phyloP scores from a whole-genome alignment of 1,140 invertebrate genomes.

The Cyclargus thomasi region DNA sequence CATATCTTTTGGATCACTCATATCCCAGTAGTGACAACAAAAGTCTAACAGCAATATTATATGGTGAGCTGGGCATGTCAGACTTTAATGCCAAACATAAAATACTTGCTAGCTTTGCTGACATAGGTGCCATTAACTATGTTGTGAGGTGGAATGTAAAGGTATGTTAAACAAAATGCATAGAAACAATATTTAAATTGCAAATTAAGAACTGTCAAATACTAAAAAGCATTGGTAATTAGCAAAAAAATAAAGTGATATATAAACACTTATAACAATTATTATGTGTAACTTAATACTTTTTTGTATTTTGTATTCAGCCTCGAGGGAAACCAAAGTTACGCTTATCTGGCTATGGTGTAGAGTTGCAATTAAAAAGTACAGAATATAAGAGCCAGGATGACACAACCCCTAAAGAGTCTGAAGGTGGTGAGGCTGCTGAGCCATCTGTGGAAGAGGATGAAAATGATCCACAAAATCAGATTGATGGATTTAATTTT shows the following conservation, averaged over 20 bases:
- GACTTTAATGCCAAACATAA: slow-evolving; percentile 86
- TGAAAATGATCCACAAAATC: slow-evolving; percentile 75
- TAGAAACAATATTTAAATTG: background rate
- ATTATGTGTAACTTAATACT: background rate
- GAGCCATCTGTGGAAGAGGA: slow-evolving; percentile 76
- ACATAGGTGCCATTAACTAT: slow-evolving; percentile 86
- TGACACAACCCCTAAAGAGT: slow-evolving; percentile 81
- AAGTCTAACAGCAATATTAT: slow-evolving; percentile 84
- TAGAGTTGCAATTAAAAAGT: slow-evolving; percentile 98
- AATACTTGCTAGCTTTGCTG: slow-evolving; percentile 80
- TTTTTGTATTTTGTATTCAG: slow-evolving; percentile 40
- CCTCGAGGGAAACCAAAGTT: slow-evolving; percentile 78
- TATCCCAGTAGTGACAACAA: slow-evolving; percentile 85
- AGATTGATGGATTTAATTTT: slow-evolving; percentile 95
- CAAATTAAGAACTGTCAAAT: background rate
- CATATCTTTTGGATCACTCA: slow-evolving; percentile 90
- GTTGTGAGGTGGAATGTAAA: slow-evolving; percentile 90
- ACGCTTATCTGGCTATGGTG: slow-evolving; percentile 96
- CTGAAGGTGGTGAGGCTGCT: slow-evolving; percentile 73
- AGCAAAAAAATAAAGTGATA: background rate
- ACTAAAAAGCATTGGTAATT: background rate
- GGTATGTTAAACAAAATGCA: slow-evolving; percentile 53
- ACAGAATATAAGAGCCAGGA: slow-evolving; percentile 99
- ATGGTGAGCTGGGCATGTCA: slow-evolving; percentile 88
- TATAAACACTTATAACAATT: no score